Evolutionary conservation across 2,113 vertebrate species (phyloP), one percentile per base, ranked within the genome.

Genomic region (Osmerus eperlanus): DNA sequence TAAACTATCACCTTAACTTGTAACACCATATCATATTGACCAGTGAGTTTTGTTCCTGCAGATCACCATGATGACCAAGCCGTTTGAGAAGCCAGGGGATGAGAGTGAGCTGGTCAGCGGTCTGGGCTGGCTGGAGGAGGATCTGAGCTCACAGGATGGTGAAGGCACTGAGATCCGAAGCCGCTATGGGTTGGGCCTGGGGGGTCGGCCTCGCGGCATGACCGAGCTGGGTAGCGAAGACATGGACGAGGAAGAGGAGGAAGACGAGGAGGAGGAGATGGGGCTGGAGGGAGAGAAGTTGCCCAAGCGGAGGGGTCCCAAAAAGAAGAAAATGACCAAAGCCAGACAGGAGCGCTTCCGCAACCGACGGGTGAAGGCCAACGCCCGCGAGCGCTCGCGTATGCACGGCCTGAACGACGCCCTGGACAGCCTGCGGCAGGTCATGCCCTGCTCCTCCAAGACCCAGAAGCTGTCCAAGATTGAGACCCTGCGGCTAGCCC

Each of bases 301-400:
- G 64, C 95, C 97, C 2, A 98, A 96, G 81, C 92, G 96, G 58
- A 93, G 97, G 67, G 97, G 97, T 16, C 97, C 97, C 3, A 98
- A 98, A 89, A 99, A 95, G 93, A 99, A 99, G 94, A 98, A 97
- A 81, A 96, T 99, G 96, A 97, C 96, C 67, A 99, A 97, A 92
- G 96, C 95, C 0, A 92, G 97, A 74, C 68, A 96, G 81, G 97
- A 99, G 81, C 76, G 97, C 67, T 96, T 98, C 86, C 91, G 95
- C 52, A 94, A 92, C 11, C 90, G 97, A 12, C 76, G 97, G 56
- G 82, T 95, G 61, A 99, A 99, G 76, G 97, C 97, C 76, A 99
- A 98, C 0, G 96, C 97, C 56, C 91, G 97, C 19, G 97, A 99
- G 71, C 91, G 97, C 15, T 94, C 94, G 0, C 82, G 97, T 36